A percentile compares a stretch with the other conserved stretches of the same genome.
Evolutionary conservation across 2,888 invertebrate species (phyloP).

Genomic region (Nycteola revayana): DNA sequence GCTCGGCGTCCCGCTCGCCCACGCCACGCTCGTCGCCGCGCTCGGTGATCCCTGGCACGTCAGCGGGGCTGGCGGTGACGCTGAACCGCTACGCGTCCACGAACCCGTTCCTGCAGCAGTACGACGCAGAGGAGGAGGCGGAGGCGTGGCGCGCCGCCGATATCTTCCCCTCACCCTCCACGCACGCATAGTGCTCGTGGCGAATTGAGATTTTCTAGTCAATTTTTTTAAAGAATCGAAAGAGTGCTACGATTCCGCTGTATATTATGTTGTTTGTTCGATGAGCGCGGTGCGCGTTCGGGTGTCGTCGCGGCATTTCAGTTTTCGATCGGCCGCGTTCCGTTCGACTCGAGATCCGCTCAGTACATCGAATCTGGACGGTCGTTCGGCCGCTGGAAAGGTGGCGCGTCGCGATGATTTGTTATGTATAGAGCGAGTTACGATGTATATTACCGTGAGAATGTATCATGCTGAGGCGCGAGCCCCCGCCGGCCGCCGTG

Average conservation of each 20-base stretch:
- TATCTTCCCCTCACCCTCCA: conserved; percentile 72
- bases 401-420: conserved; percentile 37
- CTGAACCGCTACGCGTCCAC: conserved; percentile 80
- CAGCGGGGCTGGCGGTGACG: conserved; percentile 84
- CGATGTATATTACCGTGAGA: conserved; percentile 79
- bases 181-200: conserved; percentile 76
- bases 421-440: conserved; percentile 79
- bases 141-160: conserved; percentile 74
- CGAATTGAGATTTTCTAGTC: conserved; percentile 80
- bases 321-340: background rate
- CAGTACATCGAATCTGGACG: no score
- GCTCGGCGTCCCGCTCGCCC: conserved; percentile 35
- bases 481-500: conserved; percentile 61
- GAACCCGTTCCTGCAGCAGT: conserved; percentile 83
- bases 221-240: conserved; percentile 77
- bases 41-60: conserved; percentile 79
- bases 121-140: conserved; percentile 75
- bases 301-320: conserved; percentile 29
- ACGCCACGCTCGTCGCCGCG: conserved; percentile 43
- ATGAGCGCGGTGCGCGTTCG: conserved; percentile 72
- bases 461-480: conserved; percentile 68
- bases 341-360: no score
- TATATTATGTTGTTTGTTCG: conserved; percentile 73
- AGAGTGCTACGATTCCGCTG: conserved; percentile 77
- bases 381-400: background rate